Evolutionary conservation across 2,797 vertebrate species (phyloP), one percentile per base, ranked within the genome.

Genomic region (Anabacerthia variegaticeps): DNA sequence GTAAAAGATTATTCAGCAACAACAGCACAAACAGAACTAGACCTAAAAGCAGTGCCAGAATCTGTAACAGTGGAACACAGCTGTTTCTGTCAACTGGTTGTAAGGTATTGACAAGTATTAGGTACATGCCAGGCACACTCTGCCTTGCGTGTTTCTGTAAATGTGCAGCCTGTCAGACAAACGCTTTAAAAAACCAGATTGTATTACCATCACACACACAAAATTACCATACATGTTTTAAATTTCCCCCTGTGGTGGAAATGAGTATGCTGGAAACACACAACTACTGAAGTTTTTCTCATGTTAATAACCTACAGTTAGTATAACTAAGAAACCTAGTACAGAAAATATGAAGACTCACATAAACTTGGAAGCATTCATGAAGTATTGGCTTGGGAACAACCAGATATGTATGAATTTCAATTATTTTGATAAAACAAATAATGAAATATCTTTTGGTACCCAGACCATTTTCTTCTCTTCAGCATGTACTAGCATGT

Each of bases 121-220:
- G 11, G 27, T 52, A 41, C 0, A 0, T 37, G n/a, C 9, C 46
- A 66, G 41, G 10, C 28, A 62, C 6, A 10, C 6, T 27, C 15
- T 72, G 52, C 34, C 27, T 34, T 26, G 6, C 8, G 14, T 37
- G 36, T 71, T 46, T 48, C 26, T 75, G 48, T 32, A 61, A 61
- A 61, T 13, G 23, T 5, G 63, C 30, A 76, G 28, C 13, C 19
- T 51, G n/a, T 71, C 30, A 24, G 37, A 54, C 6, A 27, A 63
- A 85, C 30, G 36, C 48, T 12, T 26, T 65, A 12, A 28, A 71
- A 51, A 54, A 41, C 12, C 4, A 23, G 28, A 71, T n/a, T 19
- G 30, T 21, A 39, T 4, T 41, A 20, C 30, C 34, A 81, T 16
- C 21, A 83, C 2, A 3, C 23, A 27, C 26, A 69, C 7, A 58